A percentile compares a stretch with the other conserved stretches of the same genome.
These are phyloP conservation scores for Ophioninae sp. DNA, from an alignment of 2,888 invertebrate species.

Conservation along the genomic window DNA sequence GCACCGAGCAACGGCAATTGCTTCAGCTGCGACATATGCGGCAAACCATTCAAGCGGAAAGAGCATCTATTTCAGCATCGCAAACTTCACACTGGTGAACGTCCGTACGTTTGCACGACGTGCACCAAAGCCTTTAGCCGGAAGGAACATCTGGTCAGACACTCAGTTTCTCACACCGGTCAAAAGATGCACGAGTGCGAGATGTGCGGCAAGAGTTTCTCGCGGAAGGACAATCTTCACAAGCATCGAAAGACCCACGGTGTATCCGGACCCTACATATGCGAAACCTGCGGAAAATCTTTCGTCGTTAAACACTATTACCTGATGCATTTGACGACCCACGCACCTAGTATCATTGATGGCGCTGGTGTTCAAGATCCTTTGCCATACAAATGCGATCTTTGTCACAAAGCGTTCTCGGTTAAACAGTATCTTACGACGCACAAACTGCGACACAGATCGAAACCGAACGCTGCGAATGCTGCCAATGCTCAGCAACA, in stretches of 20 bases:
- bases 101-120: conserved; percentile 86
- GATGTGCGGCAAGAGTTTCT: conserved; percentile 83
- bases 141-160: conserved; percentile 86
- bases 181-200: conserved; percentile 86
- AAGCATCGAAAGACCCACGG: conserved; percentile 85
- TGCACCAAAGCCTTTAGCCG: conserved; percentile 87
- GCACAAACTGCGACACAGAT: conserved; percentile 84
- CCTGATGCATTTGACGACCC: conserved; percentile 84
- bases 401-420: conserved; percentile 84
- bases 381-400: conserved; percentile 83
- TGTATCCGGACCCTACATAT: conserved; percentile 83
- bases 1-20: conserved; percentile 67
- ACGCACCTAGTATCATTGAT: conserved; percentile 73
- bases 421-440: conserved; percentile 85
- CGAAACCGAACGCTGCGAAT: conserved; percentile 80
- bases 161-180: conserved; percentile 86
- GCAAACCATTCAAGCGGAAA: conserved; percentile 86
- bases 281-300: conserved; percentile 86
- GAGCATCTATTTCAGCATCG: conserved; percentile 87
- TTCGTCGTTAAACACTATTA: conserved; percentile 87
- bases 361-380: conserved; percentile 74
- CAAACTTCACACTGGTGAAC: conserved; percentile 85
- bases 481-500: conserved; percentile 66
- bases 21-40: conserved; percentile 84
- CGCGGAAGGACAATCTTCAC: conserved; percentile 83